Base-by-base conservation (phyloP, 1,140 invertebrate species). In the Aphaenogaster rudis region DNA sequence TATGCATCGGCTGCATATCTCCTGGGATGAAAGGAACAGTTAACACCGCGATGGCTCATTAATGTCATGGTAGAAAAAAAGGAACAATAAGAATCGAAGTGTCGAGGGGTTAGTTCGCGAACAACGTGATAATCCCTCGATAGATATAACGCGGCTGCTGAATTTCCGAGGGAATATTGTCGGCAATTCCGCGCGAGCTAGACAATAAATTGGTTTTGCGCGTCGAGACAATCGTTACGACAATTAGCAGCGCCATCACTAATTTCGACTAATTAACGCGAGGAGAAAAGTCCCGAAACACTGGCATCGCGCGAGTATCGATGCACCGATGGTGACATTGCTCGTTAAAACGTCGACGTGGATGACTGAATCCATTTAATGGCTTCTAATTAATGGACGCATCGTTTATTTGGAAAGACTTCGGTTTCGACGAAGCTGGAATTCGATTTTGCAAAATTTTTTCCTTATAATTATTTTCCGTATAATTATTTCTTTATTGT, bases 151-250 rank as follows among this genome's bases (percentile, higher is more conserved):
- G 59, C 11, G 63, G 33, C 21, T 86, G 69, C 67, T 84, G 69
- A 76, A 84, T 84, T 84, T 76, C 54, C 69, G 82, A 64, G 76
- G 72, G 87, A 72, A 87, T 79, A 85, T 90, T 86, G 89, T 59
- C 59, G 48, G 21, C 76, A 74, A 86, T 86, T 66, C 57, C 36
- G 64, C 17, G 33, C 63, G 72, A 48, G 76, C 48, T 64, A 87
- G 76, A 91, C 90, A 91, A 91, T 91, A 90, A 91, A 91, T 91
- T 88, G 86, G 89, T 91, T 91, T 91, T 89, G 87, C 90, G 78
- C 87, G 61, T 69, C 72, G 66, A 71, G 61, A 90, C 89, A 91
- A 91, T 90, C 63, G 64, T 28, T 67, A 79, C 82, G 89, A 91
- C 87, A 91, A 91, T 91, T 91, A 88, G 84, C 89, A 88, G 36